These are phyloP conservation scores for Etia nguti DNA, from an alignment of 2,113 vertebrate species.

Conservation along the genomic window DNA sequence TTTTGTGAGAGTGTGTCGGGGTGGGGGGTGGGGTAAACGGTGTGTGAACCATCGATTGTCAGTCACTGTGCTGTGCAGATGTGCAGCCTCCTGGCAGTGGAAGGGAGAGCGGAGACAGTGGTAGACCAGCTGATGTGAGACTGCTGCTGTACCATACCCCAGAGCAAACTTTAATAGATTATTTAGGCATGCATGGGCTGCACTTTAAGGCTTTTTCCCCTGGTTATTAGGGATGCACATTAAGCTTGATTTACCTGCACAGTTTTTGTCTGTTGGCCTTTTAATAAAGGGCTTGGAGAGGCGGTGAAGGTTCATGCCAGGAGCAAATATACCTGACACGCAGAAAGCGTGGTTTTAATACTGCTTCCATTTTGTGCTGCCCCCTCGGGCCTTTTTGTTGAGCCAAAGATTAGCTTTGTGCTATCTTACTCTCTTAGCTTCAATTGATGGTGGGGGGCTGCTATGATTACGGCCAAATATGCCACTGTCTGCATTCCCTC, in stretches of 20 bases:
- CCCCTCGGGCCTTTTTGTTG: slow-evolving; percentile 35
- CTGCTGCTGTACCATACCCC: neutral
- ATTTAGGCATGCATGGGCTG: slow-evolving; percentile 20
- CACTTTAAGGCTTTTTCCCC: neutral
- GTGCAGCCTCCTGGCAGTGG: slow-evolving; percentile 33
- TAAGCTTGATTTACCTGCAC: slow-evolving; percentile 5
- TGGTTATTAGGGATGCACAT: neutral
- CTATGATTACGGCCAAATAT: slow-evolving; percentile 49
- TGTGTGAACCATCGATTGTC: slow-evolving; percentile 24
- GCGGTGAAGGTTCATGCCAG: neutral
- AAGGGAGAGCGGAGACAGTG: neutral
- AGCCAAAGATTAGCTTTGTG: slow-evolving; percentile 52
- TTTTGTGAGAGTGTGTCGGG: neutral
- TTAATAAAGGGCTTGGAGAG: neutral
- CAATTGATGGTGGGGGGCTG: slow-evolving; percentile 19
- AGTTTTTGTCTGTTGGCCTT: neutral
- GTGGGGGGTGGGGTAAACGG: neutral
- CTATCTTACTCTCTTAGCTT: slow-evolving; percentile 38
- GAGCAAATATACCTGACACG: neutral
- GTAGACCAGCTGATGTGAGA: slow-evolving; percentile 33
- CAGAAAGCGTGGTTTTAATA: slow-evolving; percentile 6
- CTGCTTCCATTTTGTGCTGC: slow-evolving; percentile 4
- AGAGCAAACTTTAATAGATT: slow-evolving; percentile 49
- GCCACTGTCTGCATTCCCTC: slow-evolving; percentile 60
- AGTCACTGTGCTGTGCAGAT: slow-evolving; percentile 50